Base-by-base conservation (phyloP, 2,888 invertebrate genomes). In the Magallana nippona region DNA sequence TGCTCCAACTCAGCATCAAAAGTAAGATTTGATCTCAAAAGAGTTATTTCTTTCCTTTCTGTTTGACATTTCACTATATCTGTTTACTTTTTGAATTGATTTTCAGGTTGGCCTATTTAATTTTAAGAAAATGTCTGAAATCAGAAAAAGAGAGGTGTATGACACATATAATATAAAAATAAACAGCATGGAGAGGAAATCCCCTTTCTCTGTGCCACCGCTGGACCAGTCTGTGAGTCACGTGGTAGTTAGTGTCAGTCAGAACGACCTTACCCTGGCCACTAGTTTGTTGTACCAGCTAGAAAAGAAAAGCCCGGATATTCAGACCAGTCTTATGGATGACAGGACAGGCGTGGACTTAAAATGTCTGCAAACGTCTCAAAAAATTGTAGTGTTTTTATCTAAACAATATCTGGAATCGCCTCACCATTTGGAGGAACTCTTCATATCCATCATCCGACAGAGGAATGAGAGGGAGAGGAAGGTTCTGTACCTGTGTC, bases 401-500 rank as follows among this genome's bases (percentile, higher is more conserved):
- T 92, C 93, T 0, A 84, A 89, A 17, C 88, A 90, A 17, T 92
- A 90, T 78, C 60, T 91, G 3, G 78, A 86, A n/a, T 90, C 91
- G 11, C 81, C 84, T 15, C 86, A 89, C 71, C 89, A 90, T 15
- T 86, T 91, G 83, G 91, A 93, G 57, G 92, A 93, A 83, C 89
- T 93, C 3, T 91, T 92, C 81, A 86, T 92, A 2, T 90, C 91
- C 10, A 86, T 93, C 3, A 87, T 89, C 78, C 86, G 91, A 71
- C 91, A 92, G 81, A 81, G 93, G 55, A 84, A 85, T n/a, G 79
- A 82, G 8, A 83, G 79, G 55, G 84, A 83, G 11, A 83, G 83
- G 44, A 78, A 82, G 1, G 71, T 91, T 0, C 19, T 93, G 55
- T 91, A 92, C 84, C 87, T 90, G 55, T 86, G 92, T 19, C 86